Percentiles rank a stretch among this genome's conserved stretches.
phyloP scores from a whole-genome alignment of 1,140 invertebrate species.

The Trachelipus rathkii region DNA sequence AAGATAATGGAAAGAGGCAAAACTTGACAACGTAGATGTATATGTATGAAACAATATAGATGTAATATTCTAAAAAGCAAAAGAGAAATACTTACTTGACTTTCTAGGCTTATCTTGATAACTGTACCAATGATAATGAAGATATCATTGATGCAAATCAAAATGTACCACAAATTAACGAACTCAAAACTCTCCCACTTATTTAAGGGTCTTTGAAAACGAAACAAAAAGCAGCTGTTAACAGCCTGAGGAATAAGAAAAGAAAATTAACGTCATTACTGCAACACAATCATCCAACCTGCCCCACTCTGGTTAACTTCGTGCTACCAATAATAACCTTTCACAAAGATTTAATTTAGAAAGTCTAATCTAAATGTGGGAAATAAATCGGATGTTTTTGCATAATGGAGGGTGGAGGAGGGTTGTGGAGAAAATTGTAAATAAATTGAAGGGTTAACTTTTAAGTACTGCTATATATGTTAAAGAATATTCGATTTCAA shows the following conservation, averaged over 20 bases:
- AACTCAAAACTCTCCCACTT: conserved; percentile 84
- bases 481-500: no score
- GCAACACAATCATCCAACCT: no score
- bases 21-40: background rate
- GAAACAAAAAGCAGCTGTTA: conserved; percentile 69
- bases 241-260: conserved; percentile 58
- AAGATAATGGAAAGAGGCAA: conserved; percentile 24
- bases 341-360: no score
- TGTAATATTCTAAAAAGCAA: no score
- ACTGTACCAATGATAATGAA: conserved; percentile 88
- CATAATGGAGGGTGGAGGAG: no score
- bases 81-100: conserved; percentile 56
- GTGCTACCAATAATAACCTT: no score
- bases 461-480: no score
- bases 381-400: no score
- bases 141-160: conserved; percentile 94
- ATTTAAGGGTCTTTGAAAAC: conserved; percentile 67
- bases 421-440: no score
- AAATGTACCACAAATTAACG: conserved; percentile 94
- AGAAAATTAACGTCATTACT: conserved; percentile 25
- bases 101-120: conserved; percentile 67
- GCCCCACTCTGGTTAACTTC: conserved; percentile 57
- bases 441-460: no score
- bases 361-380: no score
- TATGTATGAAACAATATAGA: background rate